phyloP scores from a whole-genome alignment of 2,797 vertebrate genomes.

The Lithobates pipiens region DNA sequence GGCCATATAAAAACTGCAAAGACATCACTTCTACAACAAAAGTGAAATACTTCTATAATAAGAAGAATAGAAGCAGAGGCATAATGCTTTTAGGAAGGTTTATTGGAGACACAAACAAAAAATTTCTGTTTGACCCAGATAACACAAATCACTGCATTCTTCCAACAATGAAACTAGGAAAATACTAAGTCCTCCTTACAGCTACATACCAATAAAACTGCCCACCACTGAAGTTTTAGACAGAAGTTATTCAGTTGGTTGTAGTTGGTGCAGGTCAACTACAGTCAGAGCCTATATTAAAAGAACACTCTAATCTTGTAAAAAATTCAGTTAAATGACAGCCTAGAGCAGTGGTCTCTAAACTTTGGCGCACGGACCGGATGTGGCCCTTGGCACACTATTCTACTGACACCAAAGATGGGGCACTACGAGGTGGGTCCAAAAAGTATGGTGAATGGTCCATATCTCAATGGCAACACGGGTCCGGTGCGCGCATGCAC shows the following conservation, averaged over 20 bases:
- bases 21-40: constrained; percentile 1
- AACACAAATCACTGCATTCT: neutral
- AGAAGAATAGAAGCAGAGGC: neutral
- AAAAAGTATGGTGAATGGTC: too few species aligned
- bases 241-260: neutral
- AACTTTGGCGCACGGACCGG: too few species aligned
- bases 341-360: too few species aligned
- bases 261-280: neutral
- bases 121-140: neutral
- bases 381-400: too few species aligned
- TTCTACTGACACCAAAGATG: too few species aligned
- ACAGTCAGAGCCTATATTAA: too few species aligned
- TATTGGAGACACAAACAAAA: neutral
- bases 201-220: neutral
- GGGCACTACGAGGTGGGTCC: too few species aligned
- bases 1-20: neutral
- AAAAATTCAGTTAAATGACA: too few species aligned
- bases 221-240: neutral
- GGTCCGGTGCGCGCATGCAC: too few species aligned
- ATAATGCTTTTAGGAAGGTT: neutral
- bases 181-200: neutral
- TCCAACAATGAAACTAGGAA: neutral
- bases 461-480: too few species aligned
- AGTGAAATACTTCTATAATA: neutral
- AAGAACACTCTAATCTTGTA: too few species aligned